Evolutionary conservation across 1,140 invertebrate genomes (phyloP), one percentile per base, ranked within the genome.

Genomic region (Frieseomelitta varia): DNA sequence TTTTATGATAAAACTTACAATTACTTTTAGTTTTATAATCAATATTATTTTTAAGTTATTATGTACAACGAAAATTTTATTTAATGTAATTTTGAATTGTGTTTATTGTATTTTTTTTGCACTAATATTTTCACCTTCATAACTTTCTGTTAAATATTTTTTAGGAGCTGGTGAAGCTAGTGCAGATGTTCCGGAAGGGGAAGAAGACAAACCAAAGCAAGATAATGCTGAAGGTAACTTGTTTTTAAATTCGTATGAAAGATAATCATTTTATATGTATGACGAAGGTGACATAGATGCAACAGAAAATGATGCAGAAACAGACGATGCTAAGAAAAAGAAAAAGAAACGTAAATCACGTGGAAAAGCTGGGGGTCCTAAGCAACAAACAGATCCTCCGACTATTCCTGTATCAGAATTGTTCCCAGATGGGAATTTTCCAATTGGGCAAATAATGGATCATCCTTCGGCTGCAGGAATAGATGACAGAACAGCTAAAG

Each of bases 391-490:
- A 21, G 96, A 97, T 94, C 98, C 98, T 27, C 98, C 99, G 19
- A 96, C 97, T 27, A 96, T 99, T 90, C 97, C 99, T 0, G 97
- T 99, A 87, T 95, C 96, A 1, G 97, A 99, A 79, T 95, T 99
- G 10, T 99, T 97, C 92, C 96, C 98, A 11, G 96, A 98, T 95
- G 97, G 97, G 94, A 96, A 96, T 89, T 98, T 96, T 91, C 98
- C 98, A 0, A 95, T 97, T 90, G 98, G 98, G 55, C 96, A 98
- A 94, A 97, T 98, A 87, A 96, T 97, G 95, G 96, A 98, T 75
- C 97, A 98, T 95, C 96, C 96, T 27, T 94, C 96, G 12, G 95
- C 95, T 11, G 95, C 96, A 79, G 95, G 96, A 27, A 95, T 97
- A 78, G 97, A 98, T 94, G 97, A 98, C 84, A 96, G 97, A 90